Conservation (phyloP, 1,140 invertebrate species). For the Pteromalus puparum region DNA sequence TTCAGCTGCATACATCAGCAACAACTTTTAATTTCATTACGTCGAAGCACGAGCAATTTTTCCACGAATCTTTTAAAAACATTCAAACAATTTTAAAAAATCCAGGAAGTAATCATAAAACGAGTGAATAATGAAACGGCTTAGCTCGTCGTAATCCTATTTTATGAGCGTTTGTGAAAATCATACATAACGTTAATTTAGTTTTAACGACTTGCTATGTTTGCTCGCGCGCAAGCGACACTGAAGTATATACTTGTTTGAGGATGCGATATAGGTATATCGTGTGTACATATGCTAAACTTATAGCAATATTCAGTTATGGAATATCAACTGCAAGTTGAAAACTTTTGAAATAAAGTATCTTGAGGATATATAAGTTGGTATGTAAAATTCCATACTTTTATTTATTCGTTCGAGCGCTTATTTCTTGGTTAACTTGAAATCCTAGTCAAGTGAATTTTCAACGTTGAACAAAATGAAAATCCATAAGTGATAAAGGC, state of each 20-base stretch:
- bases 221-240: background rate
- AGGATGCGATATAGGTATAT: background rate
- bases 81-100: background rate
- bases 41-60: too few relatives aligned
- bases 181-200: constrained; percentile 1
- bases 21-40: too few relatives aligned
- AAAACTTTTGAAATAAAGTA: background rate
- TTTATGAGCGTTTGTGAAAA: background rate
- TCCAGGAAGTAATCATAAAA: background rate
- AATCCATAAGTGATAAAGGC: background rate
- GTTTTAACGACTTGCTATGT: background rate
- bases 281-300: background rate
- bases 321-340: background rate
- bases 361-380: background rate
- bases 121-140: background rate
- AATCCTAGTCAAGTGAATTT: background rate
- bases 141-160: background rate
- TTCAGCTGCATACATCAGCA: too few relatives aligned
- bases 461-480: background rate
- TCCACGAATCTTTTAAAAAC: too few relatives aligned
- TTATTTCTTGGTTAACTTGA: background rate
- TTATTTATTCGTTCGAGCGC: background rate
- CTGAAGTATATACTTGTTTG: background rate
- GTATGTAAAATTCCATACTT: background rate
- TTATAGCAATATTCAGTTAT: background rate